These are phyloP conservation scores for Megaptera novaeangliae DNA, from an alignment of 2,113 vertebrate species.

Conservation along the genomic window DNA sequence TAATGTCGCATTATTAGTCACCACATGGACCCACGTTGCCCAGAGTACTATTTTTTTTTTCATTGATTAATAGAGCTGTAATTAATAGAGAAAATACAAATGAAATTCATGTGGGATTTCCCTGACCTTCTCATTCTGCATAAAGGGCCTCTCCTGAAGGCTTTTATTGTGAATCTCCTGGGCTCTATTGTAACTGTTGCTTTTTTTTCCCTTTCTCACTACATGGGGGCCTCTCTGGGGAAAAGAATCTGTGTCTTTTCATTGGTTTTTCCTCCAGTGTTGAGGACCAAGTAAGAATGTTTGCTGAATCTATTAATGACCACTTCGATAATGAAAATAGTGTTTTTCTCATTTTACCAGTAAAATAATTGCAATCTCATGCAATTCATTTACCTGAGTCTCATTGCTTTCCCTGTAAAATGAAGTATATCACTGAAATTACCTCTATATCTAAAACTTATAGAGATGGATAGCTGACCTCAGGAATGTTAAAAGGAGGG, in stretches of 20 bases:
- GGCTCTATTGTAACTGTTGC: background rate
- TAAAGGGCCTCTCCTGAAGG: rapidly evolving
- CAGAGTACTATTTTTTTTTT: background rate
- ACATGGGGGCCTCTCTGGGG: background rate
- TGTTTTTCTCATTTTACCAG: background rate
- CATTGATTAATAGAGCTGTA: background rate
- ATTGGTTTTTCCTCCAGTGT: background rate
- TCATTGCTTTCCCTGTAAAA: background rate
- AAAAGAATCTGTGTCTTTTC: background rate
- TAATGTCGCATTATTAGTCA: background rate
- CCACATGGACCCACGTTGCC: rapidly evolving
- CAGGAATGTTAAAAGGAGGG: background rate
- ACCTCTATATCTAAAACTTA: background rate
- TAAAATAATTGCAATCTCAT: background rate
- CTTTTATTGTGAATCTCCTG: background rate
- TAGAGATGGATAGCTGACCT: background rate
- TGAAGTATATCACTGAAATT: background rate
- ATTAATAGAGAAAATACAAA: background rate
- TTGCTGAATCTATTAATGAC: background rate
- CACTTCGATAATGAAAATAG: background rate
- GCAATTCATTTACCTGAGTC: background rate
- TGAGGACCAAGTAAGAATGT: background rate
- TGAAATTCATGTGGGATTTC: too few species aligned
- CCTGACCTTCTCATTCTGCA: background rate
- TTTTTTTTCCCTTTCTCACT: background rate